phyloP scores from a whole-genome alignment of 53 echinoderm and acorn worm genomes.

The Patiria pectinifera region DNA sequence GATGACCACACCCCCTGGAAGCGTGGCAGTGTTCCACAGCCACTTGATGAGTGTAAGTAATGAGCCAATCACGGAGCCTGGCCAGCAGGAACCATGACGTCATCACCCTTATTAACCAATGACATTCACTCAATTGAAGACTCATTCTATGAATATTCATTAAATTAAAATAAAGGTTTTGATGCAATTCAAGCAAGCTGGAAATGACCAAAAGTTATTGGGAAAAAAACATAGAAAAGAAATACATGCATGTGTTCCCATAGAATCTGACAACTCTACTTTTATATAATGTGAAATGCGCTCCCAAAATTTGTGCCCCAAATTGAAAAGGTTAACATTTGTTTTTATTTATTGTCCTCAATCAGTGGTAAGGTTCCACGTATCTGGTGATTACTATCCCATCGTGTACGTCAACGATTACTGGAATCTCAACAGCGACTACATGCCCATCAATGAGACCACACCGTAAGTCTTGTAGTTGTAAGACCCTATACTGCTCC shows the following conservation, averaged over 20 bases:
- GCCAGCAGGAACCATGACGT: background rate
- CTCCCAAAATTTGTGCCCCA: no score
- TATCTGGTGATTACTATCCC: conserved; percentile 94
- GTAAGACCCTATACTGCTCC: no score
- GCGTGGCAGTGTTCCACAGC: conserved; percentile 87
- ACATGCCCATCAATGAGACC: conserved; percentile 96
- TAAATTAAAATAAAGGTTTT: no score
- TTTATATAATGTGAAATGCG: no score
- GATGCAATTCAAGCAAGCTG: no score
- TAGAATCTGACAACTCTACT: no score
- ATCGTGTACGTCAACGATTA: conserved; percentile 96
- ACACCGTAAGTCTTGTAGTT: conserved; percentile 84
- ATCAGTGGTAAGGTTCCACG: conserved; percentile 86
- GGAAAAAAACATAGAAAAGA: no score
- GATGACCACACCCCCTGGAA: conserved; percentile 98
- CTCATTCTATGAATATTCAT: no score
- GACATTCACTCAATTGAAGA: background rate
- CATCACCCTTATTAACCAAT: background rate
- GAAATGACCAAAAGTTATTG: no score
- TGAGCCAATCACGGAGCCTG: background rate
- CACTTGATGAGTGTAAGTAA: conserved; percentile 92
- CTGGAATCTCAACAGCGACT: conserved; percentile 97
- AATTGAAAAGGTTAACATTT: background rate
- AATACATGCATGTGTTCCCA: no score
- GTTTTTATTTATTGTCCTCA: conserved; percentile 20